Percentiles rank a stretch among this genome's conserved stretches.
Conservation (phyloP, 2,113 vertebrate species). For the Sterrhoptilus dennistouni region DNA sequence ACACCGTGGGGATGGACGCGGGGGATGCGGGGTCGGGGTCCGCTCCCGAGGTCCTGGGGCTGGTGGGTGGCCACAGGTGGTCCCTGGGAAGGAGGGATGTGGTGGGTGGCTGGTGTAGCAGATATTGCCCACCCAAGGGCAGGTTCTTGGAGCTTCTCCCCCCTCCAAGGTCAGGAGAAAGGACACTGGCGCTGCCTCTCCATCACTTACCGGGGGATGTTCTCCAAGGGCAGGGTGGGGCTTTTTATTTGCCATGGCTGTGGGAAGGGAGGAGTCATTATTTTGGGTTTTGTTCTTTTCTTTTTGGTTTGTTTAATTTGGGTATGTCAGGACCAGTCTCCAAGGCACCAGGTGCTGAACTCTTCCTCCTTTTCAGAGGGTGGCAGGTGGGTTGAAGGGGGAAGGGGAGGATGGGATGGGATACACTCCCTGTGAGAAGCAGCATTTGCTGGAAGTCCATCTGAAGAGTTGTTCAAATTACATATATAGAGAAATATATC, state of each 20-base stretch:
- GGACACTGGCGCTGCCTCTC: neutral
- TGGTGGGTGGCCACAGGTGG: neutral
- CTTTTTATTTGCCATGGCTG: conserved; percentile 23
- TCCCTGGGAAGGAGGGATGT: neutral
- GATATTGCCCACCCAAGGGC: neutral
- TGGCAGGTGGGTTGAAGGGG: neutral
- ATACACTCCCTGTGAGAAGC: neutral
- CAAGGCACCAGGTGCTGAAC: conserved; percentile 35
- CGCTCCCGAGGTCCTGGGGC: neutral
- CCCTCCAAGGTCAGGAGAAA: neutral
- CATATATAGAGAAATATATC: conserved; percentile 25
- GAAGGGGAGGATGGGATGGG: neutral
- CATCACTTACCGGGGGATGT: neutral
- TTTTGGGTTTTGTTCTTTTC: neutral
- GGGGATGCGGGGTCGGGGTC: neutral
- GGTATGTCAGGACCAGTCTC: neutral
- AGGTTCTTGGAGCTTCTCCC: neutral
- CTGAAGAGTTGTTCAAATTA: conserved; percentile 7
- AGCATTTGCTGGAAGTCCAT: neutral
- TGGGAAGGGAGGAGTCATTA: neutral
- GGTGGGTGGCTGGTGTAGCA: neutral
- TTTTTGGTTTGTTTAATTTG: neutral
- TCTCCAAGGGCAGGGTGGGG: neutral
- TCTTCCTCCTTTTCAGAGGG: neutral
- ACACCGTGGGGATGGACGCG: neutral